Evolutionary conservation across 2,888 invertebrate species (phyloP), one percentile per base, ranked within the genome.

Genomic region (Diarsia mendica): DNA sequence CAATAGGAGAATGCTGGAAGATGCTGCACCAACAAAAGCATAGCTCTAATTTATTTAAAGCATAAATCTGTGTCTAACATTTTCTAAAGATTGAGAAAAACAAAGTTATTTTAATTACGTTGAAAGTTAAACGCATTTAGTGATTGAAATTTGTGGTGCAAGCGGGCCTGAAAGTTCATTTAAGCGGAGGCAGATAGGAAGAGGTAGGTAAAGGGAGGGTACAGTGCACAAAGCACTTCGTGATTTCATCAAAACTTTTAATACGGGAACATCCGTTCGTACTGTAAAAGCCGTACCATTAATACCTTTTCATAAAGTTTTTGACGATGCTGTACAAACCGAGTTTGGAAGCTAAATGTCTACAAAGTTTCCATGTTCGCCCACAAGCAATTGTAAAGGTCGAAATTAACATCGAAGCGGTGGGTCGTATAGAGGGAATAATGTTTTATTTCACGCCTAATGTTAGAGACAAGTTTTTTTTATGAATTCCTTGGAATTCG

Each of bases 401-500:
- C 67, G 53, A 81, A 88, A 86, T 84, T 79, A 74, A 67, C 64
- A 83, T 79, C 33, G 60, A 71, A 83, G 63, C 75, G 64, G 72
- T 76, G 60, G 63, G 63, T 51, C 20, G 66, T 39, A n/a, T n/a
- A 69, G 44, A 75, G 67, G 72, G 67, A 79, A 79, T 72, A 80
- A 77, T 75, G 67, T 80, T 67, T 69, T 72, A 77, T 83, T 78
- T 67, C 67, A 60, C 72, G 61, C 67, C 68, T 70, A 72, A 80
- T 74, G 67, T 79, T 69, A 44, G 58, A 58, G 9, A 68, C 79
- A 85, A 83, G 82, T 88, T 89, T 89, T 88, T 89, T 89, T 85
- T 85, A 88, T 87, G 82, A 86, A 88, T 83, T 80, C 74, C 81
- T 79, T 67, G 71, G 80, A 85, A 87, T 82, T 87, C 75, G 67